A percentile compares a stretch with the other conserved stretches of the same genome.
Evolutionary conservation across 2,113 vertebrate genomes (phyloP).

Genomic region (Oceanodroma tethys): DNA sequence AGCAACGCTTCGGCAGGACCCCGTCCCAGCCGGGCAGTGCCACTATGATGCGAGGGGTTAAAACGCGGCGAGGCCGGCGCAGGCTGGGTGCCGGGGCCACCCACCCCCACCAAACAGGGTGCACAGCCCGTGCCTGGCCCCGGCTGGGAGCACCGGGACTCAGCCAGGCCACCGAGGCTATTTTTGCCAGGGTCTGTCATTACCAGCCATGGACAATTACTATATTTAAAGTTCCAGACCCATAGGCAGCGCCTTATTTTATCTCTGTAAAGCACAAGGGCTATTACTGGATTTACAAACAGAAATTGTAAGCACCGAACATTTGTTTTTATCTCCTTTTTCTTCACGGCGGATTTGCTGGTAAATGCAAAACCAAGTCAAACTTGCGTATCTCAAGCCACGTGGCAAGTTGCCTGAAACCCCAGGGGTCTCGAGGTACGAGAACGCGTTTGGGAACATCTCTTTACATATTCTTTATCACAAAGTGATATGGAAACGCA

Average conservation of each 20-base stretch:
- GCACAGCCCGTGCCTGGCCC: neutral
- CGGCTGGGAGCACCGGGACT: neutral
- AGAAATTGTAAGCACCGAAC: neutral
- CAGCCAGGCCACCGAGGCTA: conserved; percentile 46
- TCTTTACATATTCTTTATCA: neutral
- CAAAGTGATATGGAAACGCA: fast-evolving
- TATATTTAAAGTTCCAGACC: conserved; percentile 59
- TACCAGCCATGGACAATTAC: conserved; percentile 44
- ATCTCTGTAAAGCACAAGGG: neutral
- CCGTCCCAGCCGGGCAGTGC: neutral
- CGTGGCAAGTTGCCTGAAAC: neutral
- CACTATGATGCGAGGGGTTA: neutral
- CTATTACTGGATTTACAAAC: neutral
- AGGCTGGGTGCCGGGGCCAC: neutral
- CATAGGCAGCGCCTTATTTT: neutral
- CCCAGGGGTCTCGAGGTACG: fast-evolving
- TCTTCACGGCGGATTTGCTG: neutral
- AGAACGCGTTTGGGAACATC: fast-evolving
- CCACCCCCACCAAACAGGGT: neutral
- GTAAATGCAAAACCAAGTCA: neutral
- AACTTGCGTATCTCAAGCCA: neutral
- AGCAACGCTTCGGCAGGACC: neutral
- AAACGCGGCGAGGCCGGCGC: fast-evolving
- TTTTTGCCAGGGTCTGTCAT: conserved; percentile 69
- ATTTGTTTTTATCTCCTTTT: neutral